These are phyloP conservation scores for Orthosia cruda DNA, from an alignment of 2,888 invertebrate genomes.

Conservation along the genomic window DNA sequence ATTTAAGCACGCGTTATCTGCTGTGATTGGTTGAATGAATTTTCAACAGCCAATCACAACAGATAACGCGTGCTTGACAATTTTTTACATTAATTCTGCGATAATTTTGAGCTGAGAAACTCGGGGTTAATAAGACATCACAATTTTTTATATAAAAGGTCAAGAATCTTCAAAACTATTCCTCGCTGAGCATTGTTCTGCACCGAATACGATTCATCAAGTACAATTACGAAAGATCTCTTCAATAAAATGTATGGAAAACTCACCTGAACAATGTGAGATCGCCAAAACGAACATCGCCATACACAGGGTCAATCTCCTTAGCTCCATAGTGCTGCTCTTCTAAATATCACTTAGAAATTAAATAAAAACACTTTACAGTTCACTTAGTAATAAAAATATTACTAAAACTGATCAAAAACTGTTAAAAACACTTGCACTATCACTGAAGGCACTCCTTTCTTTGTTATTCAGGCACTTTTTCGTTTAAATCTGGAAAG, in stretches of 20 bases:
- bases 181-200: background rate
- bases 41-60: too few species aligned
- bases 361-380: conserved; percentile 72
- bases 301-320: conserved; percentile 78
- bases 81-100: too few species aligned
- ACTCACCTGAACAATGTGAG: conserved; percentile 85
- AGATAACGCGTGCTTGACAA: too few species aligned
- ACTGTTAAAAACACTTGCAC: conserved; percentile 78
- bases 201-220: background rate
- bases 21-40: too few species aligned
- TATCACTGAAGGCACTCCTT: conserved; percentile 88
- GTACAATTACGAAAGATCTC: background rate
- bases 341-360: conserved; percentile 71
- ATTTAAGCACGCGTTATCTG: too few species aligned
- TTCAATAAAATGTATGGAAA: conserved; percentile 3
- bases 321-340: conserved; percentile 81
- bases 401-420: conserved; percentile 68
- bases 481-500: conserved; percentile 79
- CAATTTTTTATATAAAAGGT: too few species aligned
- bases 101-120: too few species aligned
- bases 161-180: background rate
- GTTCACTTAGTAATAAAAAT: conserved; percentile 71
- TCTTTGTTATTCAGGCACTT: conserved; percentile 81
- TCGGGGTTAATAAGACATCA: too few species aligned
- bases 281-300: conserved; percentile 80